Percentiles rank a stretch among this genome's conserved stretches.
phyloP scores from a whole-genome alignment of 2,888 invertebrate genomes.

The Drosophila infuscata region DNA sequence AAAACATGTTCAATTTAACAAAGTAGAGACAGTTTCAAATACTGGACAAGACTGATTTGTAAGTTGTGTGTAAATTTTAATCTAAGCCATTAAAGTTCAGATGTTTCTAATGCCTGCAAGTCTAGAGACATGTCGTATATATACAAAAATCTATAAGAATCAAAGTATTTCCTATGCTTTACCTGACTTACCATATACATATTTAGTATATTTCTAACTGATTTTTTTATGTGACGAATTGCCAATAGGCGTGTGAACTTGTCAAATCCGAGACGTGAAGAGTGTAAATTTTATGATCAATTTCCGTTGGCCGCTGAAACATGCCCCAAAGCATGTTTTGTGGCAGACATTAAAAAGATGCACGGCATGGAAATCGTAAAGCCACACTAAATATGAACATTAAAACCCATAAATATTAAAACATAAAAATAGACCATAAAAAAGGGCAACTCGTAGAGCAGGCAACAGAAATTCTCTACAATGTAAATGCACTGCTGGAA shows the following conservation, averaged over 20 bases:
- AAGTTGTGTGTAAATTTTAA: neutral
- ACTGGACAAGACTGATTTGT: neutral
- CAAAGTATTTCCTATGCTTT: neutral
- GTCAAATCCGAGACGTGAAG: slow-evolving; percentile 37
- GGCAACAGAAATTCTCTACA: slow-evolving; percentile 30
- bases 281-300: slow-evolving; percentile 65
- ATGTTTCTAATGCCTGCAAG: neutral
- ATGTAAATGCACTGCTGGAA: slow-evolving; percentile 50
- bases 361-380: slow-evolving; percentile 47
- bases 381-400: slow-evolving; percentile 72
- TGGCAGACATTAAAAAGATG: slow-evolving; percentile 26
- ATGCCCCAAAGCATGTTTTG: slow-evolving; percentile 46
- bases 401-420: slow-evolving; percentile 74
- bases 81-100: neutral
- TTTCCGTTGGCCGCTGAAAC: slow-evolving; percentile 56
- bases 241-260: slow-evolving; percentile 54
- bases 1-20: neutral
- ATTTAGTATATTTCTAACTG: neutral
- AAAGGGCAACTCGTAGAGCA: slow-evolving; percentile 17
- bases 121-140: neutral
- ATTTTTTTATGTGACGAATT: slow-evolving; percentile 1
- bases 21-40: neutral
- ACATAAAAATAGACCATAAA: slow-evolving; percentile 67
- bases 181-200: neutral
- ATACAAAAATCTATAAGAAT: neutral